Evolutionary conservation across 2,113 vertebrate species (phyloP).

Genomic region (Dryoscopus gambensis): DNA sequence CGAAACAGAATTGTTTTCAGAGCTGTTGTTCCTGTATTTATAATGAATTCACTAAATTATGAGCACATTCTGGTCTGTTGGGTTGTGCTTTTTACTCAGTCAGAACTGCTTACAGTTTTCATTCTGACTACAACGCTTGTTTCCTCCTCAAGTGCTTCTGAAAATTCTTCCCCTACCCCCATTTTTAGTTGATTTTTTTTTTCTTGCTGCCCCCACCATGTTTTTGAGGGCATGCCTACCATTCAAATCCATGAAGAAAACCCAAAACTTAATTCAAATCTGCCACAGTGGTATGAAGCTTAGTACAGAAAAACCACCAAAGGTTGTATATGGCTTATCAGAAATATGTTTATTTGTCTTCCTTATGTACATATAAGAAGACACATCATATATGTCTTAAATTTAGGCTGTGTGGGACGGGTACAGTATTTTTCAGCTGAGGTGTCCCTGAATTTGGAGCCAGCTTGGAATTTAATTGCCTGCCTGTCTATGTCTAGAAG

Average conservation of each 20-base stretch:
- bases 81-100: background rate
- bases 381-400: too few species aligned
- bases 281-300: background rate
- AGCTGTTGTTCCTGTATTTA: background rate
- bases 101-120: background rate
- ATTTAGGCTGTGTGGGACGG: background rate
- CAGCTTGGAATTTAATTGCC: background rate
- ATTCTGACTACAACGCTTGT: background rate
- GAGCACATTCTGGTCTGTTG: background rate
- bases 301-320: background rate
- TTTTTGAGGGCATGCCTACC: background rate
- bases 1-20: background rate
- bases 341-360: background rate
- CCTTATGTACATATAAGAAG: background rate
- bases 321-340: background rate
- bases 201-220: too few species aligned
- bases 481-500: background rate
- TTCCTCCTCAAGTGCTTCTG: background rate
- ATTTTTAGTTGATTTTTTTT: background rate
- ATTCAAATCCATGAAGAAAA: background rate
- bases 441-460: background rate
- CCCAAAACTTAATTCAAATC: background rate
- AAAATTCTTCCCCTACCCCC: background rate
- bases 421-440: background rate
- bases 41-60: background rate